A percentile compares a stretch with the other conserved stretches of the same genome.
phyloP scores from a whole-genome alignment of 2,113 vertebrate genomes.

The Thalassarche chlororhynchos region DNA sequence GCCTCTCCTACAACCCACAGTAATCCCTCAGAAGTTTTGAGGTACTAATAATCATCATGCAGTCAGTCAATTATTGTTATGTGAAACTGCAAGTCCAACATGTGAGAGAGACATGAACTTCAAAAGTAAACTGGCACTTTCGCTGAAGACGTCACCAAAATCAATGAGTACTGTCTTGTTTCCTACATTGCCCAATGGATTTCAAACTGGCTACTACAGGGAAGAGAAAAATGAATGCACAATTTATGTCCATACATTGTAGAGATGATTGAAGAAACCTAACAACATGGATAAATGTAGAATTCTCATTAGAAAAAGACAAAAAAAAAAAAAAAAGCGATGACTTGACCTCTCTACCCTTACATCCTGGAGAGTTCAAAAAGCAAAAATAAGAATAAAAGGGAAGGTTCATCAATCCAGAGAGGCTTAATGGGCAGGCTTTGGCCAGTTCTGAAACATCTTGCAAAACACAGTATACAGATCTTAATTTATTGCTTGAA shows the following conservation, averaged over 20 bases:
- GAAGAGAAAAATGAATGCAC: not conserved
- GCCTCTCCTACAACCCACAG: not conserved
- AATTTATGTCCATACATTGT: not conserved
- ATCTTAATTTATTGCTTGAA: not conserved
- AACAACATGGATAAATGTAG: not conserved
- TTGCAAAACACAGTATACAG: not conserved
- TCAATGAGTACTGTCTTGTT: not conserved
- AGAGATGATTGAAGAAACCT: not conserved
- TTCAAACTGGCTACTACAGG: not conserved
- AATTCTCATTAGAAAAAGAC: not conserved
- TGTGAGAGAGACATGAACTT: not conserved
- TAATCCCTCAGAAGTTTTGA: not conserved
- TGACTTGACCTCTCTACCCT: not conserved
- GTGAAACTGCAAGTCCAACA: not conserved
- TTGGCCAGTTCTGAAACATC: not conserved
- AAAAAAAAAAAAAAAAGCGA: not conserved
- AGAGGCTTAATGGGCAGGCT: not conserved
- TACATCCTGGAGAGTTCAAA: not conserved
- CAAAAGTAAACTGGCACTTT: not conserved
- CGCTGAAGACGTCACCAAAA: not conserved
- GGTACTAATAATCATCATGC: not conserved
- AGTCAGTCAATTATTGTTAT: not conserved
- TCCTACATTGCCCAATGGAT: not conserved
- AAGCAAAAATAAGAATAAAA: not conserved
- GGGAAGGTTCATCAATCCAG: not conserved